Conservation (phyloP, 1,140 invertebrate genomes). For the Formica exsecta region DNA sequence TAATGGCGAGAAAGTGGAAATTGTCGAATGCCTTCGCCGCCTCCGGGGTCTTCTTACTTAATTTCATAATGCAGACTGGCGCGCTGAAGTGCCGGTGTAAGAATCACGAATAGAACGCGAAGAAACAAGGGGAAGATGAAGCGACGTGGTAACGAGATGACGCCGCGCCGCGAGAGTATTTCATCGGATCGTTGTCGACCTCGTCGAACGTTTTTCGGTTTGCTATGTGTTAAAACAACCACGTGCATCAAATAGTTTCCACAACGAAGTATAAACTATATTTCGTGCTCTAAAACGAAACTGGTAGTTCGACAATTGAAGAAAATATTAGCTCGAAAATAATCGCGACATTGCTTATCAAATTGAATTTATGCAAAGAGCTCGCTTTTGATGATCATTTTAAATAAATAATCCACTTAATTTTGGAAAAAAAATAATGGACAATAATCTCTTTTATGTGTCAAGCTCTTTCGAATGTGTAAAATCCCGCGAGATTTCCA, state of each 20-base stretch:
- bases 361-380: conserved; percentile 1
- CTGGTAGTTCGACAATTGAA: conserved; percentile 24
- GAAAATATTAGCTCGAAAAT: neutral
- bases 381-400: neutral
- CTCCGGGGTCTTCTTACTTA: conserved; percentile 66
- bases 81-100: conserved; percentile 47
- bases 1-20: conserved; percentile 61
- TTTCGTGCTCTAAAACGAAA: neutral
- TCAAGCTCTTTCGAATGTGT: neutral
- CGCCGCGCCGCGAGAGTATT: conserved; percentile 46
- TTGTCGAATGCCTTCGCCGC: conserved; percentile 42
- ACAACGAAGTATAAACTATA: neutral
- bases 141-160: conserved; percentile 39
- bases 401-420: neutral
- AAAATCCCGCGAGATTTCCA: neutral
- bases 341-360: conserved; percentile 1
- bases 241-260: conserved; percentile 47
- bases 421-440: conserved; percentile 8
- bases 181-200: conserved; percentile 40
- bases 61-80: conserved; percentile 71
- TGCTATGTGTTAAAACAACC: conserved; percentile 45
- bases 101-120: conserved; percentile 42
- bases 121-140: conserved; percentile 32
- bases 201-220: conserved; percentile 18
- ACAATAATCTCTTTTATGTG: neutral